Percentiles rank a stretch among this genome's conserved stretches.
phyloP scores from a whole-genome alignment of 2,797 vertebrate species.

The Paguma larvata region DNA sequence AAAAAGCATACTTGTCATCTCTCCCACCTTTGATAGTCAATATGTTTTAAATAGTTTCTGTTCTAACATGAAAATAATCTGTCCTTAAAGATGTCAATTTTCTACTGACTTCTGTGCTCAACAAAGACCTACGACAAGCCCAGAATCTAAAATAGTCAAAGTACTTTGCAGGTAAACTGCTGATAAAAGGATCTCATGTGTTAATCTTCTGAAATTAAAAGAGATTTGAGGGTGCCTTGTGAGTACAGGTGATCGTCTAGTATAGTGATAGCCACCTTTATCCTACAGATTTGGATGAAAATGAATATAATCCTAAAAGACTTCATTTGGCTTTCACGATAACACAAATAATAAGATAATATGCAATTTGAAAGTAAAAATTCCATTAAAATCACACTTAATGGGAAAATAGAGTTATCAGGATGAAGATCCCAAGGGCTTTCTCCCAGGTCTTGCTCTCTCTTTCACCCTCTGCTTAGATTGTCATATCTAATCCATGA shows the following conservation, averaged over 20 bases:
- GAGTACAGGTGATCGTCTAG: neutral
- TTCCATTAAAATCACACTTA: conserved; percentile 42
- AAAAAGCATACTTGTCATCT: neutral
- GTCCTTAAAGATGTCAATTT: neutral
- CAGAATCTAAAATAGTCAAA: neutral
- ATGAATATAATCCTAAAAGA: neutral
- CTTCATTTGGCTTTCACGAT: conserved; percentile 21
- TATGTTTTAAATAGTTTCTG: neutral
- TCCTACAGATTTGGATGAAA: conserved; percentile 15
- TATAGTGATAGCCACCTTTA: neutral
- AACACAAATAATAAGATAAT: conserved; percentile 10
- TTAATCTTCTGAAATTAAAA: neutral
- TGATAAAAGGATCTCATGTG: neutral
- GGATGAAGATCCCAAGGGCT: neutral
- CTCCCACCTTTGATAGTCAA: neutral
- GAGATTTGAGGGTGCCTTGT: neutral
- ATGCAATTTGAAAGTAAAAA: neutral
- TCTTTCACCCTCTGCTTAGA: neutral
- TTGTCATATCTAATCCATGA: neutral
- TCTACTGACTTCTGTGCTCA: neutral
- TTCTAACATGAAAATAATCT: neutral
- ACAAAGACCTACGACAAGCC: neutral
- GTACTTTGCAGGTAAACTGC: neutral
- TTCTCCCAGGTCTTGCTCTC: neutral
- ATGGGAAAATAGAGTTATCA: neutral